A percentile compares a stretch with the other conserved stretches of the same genome.
phyloP scores from a whole-genome alignment of 2,797 vertebrate genomes.

The Clarias platycephalus region DNA sequence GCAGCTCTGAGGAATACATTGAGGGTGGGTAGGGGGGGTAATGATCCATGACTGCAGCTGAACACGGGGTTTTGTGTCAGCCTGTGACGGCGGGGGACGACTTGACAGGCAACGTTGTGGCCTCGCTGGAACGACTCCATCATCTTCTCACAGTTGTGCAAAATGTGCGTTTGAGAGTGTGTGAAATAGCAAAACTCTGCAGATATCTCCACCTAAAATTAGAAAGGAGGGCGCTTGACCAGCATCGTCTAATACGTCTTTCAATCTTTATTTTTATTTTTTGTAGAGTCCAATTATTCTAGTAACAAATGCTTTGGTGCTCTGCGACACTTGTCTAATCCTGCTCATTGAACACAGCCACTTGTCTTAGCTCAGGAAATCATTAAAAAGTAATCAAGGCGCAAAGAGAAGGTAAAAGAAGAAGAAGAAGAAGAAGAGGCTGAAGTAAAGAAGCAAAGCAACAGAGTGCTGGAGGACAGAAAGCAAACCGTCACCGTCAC shows the following conservation, averaged over 20 bases:
- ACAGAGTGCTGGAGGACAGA: constrained; percentile 6
- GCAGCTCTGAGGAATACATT: constrained; percentile 53
- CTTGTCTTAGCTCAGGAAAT: constrained; percentile 80
- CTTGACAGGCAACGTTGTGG: constrained; percentile 35
- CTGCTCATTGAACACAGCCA: constrained; percentile 78
- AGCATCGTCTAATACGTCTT: neutral
- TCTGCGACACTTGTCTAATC: constrained; percentile 75
- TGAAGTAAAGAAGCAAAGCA: constrained; percentile 49
- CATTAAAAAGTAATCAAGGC: constrained; percentile 84
- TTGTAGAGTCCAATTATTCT: constrained; percentile 71
- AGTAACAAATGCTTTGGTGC: constrained; percentile 73
- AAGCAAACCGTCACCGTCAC: constrained; percentile 32
- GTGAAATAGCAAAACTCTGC: neutral
- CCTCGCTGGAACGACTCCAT: constrained; percentile 47
- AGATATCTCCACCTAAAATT: neutral
- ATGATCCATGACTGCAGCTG: constrained; percentile 68
- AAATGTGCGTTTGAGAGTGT: neutral
- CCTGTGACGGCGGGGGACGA: constrained; percentile 36
- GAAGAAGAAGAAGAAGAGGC: constrained; percentile 43
- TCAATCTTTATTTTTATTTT: neutral
- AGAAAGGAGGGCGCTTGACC: constrained; percentile 3
- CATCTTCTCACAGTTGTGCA: constrained; percentile 12
- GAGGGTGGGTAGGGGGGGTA: constrained; percentile 58
- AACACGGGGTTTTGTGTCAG: constrained; percentile 38
- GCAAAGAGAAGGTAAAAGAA: constrained; percentile 69